Percentiles rank a stretch among this genome's conserved stretches.
Evolutionary conservation across 1,140 invertebrate species (phyloP).

Genomic region (Ptiloglossa arizonensis): DNA sequence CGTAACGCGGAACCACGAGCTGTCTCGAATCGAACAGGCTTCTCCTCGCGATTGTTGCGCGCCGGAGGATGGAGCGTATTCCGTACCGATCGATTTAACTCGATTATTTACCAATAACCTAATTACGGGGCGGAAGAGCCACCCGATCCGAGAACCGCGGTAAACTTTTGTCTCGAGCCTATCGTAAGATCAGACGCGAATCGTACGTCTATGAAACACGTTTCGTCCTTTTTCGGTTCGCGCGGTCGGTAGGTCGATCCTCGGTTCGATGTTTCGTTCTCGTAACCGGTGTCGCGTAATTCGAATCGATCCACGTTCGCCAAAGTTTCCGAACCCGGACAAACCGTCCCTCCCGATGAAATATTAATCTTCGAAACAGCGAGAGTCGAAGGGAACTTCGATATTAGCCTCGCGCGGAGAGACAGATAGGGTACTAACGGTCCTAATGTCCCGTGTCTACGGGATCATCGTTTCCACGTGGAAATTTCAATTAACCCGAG

Average conservation of each 20-base stretch:
- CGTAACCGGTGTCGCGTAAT: too few relatives aligned
- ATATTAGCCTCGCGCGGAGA: background rate
- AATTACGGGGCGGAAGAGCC: background rate
- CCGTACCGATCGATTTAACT: slow-evolving; percentile 17
- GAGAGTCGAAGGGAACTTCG: background rate
- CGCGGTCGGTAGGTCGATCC: too few relatives aligned
- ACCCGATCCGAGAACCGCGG: background rate
- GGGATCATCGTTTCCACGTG: background rate
- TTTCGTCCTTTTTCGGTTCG: too few relatives aligned
- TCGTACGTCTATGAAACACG: background rate
- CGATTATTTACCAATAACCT: slow-evolving; percentile 23
- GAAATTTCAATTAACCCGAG: background rate
- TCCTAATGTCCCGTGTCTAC: too few relatives aligned
- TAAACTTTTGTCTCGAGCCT: background rate
- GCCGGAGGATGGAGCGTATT: background rate
- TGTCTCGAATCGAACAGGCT: background rate
- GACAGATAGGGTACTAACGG: too few relatives aligned
- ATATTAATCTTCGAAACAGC: too few relatives aligned
- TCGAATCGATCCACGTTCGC: too few relatives aligned
- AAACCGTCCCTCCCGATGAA: too few relatives aligned
- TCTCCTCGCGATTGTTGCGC: background rate
- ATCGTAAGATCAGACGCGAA: background rate
- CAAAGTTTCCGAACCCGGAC: too few relatives aligned
- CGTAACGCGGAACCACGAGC: too few relatives aligned
- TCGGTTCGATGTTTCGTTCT: too few relatives aligned